Base-by-base conservation (phyloP, 2,888 invertebrate species). In the Zaprionus obscuricornis region DNA sequence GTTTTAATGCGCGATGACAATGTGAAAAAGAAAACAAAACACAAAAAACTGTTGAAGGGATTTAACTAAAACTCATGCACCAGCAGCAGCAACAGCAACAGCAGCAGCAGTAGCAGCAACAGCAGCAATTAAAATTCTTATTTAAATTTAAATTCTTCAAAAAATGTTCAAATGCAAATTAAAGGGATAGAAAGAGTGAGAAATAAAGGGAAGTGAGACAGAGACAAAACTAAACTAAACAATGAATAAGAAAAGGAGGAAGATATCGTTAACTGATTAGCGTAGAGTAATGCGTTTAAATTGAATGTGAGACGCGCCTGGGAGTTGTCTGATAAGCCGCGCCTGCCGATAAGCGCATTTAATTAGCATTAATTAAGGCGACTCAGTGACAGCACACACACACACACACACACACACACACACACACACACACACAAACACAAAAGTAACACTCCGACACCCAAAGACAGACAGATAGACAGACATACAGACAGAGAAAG, bases 361-460 rank as follows among this genome's bases (percentile, higher is more conserved):
- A 78, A 78, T 82, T 82, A 82, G 66, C 75, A 78, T 78, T 75
- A 74, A 74, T 78, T 72, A 64, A 67, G 51, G 36, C 52, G 37
- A 71, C 59, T 39, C 45, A 20, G 17, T 26, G 3, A 18, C 11
- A 16, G 49, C 50, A 24, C n/a, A 54, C 42, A 36, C 56, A 26
- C 42, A 36, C 52, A 39, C 31, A 24, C 52, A 4, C 10, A 16
- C 31, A 52, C 50, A 66, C 66, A 57, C 51, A 47, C 66, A 36
- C 26, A 26, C n/a, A n/a, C n/a, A 51, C 37, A 13, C 34, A 37
- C n/a, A n/a, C 31, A 43, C 29, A 55, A 27, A 37, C 47, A 50
- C 27, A 10, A 6, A 18, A 16, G n/a, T n/a, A 24, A 54, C 42
- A 36, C 56, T 29, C 42, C 42, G 51, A 39, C 31, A 24, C 52